phyloP scores from a whole-genome alignment of 2,888 invertebrate genomes.

The Sphaerophoria taeniata region DNA sequence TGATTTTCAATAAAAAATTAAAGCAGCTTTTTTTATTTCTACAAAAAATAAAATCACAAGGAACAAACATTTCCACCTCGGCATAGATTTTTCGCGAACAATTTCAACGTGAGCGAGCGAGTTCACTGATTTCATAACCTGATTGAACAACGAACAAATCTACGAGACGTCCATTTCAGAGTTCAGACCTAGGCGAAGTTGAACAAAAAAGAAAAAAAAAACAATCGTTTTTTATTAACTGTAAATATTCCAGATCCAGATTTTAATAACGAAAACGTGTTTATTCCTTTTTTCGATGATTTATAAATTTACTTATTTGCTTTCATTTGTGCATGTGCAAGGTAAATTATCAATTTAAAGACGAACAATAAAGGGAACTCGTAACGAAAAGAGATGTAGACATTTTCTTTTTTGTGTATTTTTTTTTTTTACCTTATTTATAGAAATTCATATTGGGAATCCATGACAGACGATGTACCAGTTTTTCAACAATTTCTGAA shows the following conservation, averaged over 20 bases:
- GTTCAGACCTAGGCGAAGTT: background rate
- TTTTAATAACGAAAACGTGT: slow-evolving; percentile 52
- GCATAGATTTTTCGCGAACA: slow-evolving; percentile 46
- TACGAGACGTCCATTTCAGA: background rate
- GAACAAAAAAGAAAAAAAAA: slow-evolving; percentile 2
- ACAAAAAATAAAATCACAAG: background rate
- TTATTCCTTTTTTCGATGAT: slow-evolving; percentile 11
- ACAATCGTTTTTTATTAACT: slow-evolving; percentile 32
- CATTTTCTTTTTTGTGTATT: slow-evolving; percentile 40
- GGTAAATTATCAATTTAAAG: slow-evolving; percentile 7
- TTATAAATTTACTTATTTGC: background rate
- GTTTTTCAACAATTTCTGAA: slow-evolving; percentile 43
- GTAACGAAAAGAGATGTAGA: slow-evolving; percentile 40
- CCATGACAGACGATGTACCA: slow-evolving; percentile 40
- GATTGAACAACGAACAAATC: background rate
- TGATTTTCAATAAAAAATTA: slow-evolving; percentile 39
- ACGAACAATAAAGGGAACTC: slow-evolving; percentile 20
- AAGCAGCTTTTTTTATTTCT: background rate
- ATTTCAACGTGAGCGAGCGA: slow-evolving; percentile 18
- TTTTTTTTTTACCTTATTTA: slow-evolving; percentile 67
- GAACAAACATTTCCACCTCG: slow-evolving; percentile 16
- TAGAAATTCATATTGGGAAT: slow-evolving; percentile 65
- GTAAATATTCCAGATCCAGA: slow-evolving; percentile 43
- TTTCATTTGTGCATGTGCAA: slow-evolving; percentile 1
- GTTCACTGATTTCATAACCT: slow-evolving; percentile 34